phyloP scores from a whole-genome alignment of 2,888 invertebrate genomes.

The Zaprionus bogoriensis region DNA sequence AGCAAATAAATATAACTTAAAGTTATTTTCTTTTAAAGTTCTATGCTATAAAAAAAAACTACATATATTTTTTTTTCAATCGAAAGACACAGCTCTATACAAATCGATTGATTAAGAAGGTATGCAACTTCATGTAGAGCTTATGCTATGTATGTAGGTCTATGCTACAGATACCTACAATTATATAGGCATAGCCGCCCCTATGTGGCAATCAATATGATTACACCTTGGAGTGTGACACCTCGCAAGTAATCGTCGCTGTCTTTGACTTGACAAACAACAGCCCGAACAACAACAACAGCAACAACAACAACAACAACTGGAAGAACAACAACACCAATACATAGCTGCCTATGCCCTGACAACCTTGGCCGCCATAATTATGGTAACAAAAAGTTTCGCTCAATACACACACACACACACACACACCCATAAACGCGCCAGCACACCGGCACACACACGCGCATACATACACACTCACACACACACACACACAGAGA shows the following conservation, averaged over 20 bases:
- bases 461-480: conserved; percentile 25
- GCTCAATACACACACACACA: conserved; percentile 39
- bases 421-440: conserved; percentile 49
- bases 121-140: neutral
- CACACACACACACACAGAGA: conserved; percentile 9
- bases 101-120: too few relatives aligned
- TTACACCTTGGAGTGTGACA: conserved; percentile 48
- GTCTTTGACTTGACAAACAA: conserved; percentile 44
- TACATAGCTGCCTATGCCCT: conserved; percentile 32
- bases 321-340: conserved; percentile 15
- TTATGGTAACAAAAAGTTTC: conserved; percentile 76
- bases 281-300: conserved; percentile 19
- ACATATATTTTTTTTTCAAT: too few relatives aligned
- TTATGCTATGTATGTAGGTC: neutral
- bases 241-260: conserved; percentile 19
- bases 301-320: conserved; percentile 25
- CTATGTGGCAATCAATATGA: conserved; percentile 41
- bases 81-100: neutral
- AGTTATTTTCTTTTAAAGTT: too few relatives aligned
- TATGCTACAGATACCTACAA: neutral
- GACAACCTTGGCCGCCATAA: conserved; percentile 73
- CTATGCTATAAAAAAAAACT: too few relatives aligned
- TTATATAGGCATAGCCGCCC: neutral
- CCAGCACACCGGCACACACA: conserved; percentile 26
- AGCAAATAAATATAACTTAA: too few relatives aligned